Evolutionary conservation across 2,113 vertebrate species (phyloP), one percentile per base, ranked within the genome.

Genomic region (Scopus umbretta): DNA sequence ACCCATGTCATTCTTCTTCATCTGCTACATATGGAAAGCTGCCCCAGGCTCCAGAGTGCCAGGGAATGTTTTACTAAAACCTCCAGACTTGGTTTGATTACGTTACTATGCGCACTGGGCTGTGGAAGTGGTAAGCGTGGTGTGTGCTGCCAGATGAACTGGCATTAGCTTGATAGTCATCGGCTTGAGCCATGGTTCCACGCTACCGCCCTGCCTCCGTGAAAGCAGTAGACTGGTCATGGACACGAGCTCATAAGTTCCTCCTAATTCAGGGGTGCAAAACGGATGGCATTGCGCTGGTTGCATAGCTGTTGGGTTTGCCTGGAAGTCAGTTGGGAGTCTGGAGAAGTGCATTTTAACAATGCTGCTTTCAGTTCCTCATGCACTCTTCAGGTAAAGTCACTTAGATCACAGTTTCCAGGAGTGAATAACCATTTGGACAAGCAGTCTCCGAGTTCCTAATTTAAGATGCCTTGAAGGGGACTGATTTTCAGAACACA

Each of bases 21-120:
- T 94, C 91, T 94, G 92, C 94, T 82, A 0, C 8, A 3, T 5
- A 25, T 80, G 91, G 86, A 92, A 80, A 86, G 75, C 90, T 93
- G 75, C 91, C 88, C 84, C 27, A 4, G 38, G 78, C 67, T 55
- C 52, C 9, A 2, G 65, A 23, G 76, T 34, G 82, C 97, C 95
- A 95, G 89, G 88, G 93, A 95, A 90, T 80, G 94, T 22, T 86
- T 67, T 22, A 30, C 67, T 79, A 59, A 83, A 88, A 47, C 80
- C 72, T 94, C 61, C 61, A 26, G 86, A 8, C 79, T 18, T 3
- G 79, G 84, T 58, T 27, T 20, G 80, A 50, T 72, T 45, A 32
- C 23, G 6, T 13, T 47, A 10, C 88, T 66, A 10, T 19, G 65
- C 71, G 4, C 66, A 0, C 71, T 32, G 86, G 81, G 86, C 92